These are phyloP conservation scores for Micromussa lordhowensis DNA, from an alignment of 92 coral and sea anemone genomes.

Conservation along the genomic window DNA sequence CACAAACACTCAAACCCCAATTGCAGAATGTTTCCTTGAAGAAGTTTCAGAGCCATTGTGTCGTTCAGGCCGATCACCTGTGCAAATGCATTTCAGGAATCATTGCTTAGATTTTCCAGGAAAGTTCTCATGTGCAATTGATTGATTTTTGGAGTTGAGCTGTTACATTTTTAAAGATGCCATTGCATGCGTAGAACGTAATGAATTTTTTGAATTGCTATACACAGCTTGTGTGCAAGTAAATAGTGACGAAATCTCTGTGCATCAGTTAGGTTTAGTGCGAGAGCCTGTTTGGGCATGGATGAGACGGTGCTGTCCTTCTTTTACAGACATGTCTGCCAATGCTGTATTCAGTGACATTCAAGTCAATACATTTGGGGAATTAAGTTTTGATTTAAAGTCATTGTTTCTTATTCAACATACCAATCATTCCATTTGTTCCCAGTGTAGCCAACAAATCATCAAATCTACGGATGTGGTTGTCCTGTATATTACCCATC, in stretches of 20 bases:
- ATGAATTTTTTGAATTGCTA: no score
- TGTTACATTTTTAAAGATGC: no score
- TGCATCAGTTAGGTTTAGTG: not conserved
- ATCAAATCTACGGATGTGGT: slow-evolving; percentile 2
- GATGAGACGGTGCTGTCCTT: slow-evolving; percentile 6
- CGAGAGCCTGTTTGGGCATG: slow-evolving; percentile 16
- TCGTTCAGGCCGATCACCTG: slow-evolving; percentile 25
- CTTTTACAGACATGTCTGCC: slow-evolving; percentile 5
- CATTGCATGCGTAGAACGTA: no score
- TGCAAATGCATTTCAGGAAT: slow-evolving; percentile 37
- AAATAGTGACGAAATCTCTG: not conserved
- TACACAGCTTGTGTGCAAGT: not conserved
- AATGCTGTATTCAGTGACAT: no score
- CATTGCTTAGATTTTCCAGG: slow-evolving; percentile 31
- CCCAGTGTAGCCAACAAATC: no score
- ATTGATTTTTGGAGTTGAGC: no score
- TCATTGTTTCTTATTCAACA: not conserved
- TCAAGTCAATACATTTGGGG: not conserved
- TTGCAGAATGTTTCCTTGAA: slow-evolving; percentile 15
- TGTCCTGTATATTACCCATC: not conserved
- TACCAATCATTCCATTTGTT: slow-evolving; percentile 3
- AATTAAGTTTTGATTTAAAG: not conserved
- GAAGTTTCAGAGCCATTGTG: no score
- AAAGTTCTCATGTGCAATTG: no score
- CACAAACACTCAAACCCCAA: slow-evolving; percentile 20